Conservation (phyloP, 2,888 invertebrate species). For the Epinotia demarniana region DNA sequence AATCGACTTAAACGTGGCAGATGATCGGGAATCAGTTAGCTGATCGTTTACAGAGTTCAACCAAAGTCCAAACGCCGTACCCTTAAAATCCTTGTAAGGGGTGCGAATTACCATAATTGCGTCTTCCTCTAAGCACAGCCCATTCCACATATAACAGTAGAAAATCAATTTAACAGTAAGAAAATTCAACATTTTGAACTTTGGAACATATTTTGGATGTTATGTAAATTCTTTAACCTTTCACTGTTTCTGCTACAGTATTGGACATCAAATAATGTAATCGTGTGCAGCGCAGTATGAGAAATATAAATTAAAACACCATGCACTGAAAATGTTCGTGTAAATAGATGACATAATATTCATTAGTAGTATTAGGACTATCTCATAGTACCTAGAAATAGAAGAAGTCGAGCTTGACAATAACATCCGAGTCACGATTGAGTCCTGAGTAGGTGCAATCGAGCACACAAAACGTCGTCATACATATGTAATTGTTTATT, state of each 20-base stretch:
- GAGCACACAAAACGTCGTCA: background rate
- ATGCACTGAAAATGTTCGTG: background rate
- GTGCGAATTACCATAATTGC: constrained; percentile 65
- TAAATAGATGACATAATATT: constrained; percentile 22
- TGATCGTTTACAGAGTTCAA: constrained; percentile 25
- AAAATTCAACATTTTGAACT: background rate
- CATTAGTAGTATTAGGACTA: constrained; percentile 19
- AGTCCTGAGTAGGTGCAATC: no score
- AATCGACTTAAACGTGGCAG: constrained; percentile 8
- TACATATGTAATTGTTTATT: background rate
- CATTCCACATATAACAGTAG: constrained; percentile 51
- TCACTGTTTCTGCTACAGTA: no score
- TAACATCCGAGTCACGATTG: constrained; percentile 16
- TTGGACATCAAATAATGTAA: no score
- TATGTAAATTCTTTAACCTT: no score
- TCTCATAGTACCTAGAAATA: constrained; percentile 2
- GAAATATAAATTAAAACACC: background rate
- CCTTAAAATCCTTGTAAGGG: constrained; percentile 44
- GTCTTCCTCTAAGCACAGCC: constrained; percentile 52
- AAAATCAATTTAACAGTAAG: constrained; percentile 18
- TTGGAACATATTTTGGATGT: no score
- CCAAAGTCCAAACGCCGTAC: background rate
- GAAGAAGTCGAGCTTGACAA: constrained; percentile 12
- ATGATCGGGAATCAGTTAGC: constrained; percentile 33
- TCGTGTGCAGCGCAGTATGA: no score